Evolutionary conservation across 2,888 invertebrate species (phyloP), one percentile per base, ranked within the genome.

Genomic region (Drosophila bunnanda): DNA sequence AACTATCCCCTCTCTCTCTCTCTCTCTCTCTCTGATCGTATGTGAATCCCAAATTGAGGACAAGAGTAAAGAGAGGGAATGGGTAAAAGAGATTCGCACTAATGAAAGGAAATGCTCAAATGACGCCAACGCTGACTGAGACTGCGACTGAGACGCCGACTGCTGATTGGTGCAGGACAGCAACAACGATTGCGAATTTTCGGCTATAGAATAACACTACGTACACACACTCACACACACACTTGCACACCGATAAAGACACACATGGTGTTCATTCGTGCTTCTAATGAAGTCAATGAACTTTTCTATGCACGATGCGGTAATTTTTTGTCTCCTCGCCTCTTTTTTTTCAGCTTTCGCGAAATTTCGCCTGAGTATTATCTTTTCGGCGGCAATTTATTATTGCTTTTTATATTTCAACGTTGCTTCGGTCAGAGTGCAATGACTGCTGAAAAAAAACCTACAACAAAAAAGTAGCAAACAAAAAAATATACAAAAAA

Each of bases 301-400:
- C 88, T 89, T 79, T 82, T 77, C 74, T 80, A 90, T 89, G 90
- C 86, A 76, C 89, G 88, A 85, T 89, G 86, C 89, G 88, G 84
- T 88, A 89, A 87, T 89, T 88, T 85, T 74, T 72, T 38, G 74
- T 28, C 67, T 34, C 32, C 57, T 60, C 57, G 58, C 57, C 30
- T 20, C 25, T 25, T 50, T 41, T 71, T 71, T 81, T 65, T 64
- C 44, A 65, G 72, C 58, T 59, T 53, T 70, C 57, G 76, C 80
- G 46, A 87, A 80, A 75, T 84, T 86, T 82, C 53, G 73, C 54
- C 71, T 57, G 68, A 80, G 80, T 64, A 85, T 88, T 88, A 84
- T 88, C 75, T 62, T 71, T 76, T 72, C 30, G 54, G 54, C 75
- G 82, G 71, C 54, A 77, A 78, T 75, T 69, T 56, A 52, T 67